Base-by-base conservation (phyloP, 2,888 invertebrate species). In the Hirtodrosophila histrioides region DNA sequence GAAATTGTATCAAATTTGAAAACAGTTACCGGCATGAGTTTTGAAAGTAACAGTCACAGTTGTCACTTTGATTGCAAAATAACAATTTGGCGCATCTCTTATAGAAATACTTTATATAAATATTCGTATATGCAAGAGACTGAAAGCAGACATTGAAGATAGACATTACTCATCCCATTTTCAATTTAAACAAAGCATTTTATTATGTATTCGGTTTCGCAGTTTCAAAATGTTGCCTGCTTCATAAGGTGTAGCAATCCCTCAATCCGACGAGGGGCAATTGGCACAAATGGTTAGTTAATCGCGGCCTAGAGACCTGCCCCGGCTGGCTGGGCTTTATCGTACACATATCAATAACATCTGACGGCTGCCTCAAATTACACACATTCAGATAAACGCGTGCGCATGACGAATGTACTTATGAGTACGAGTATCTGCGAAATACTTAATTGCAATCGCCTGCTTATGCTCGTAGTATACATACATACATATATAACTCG, bases 141-240 rank as follows among this genome's bases (percentile, higher is more conserved):
- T 31, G 10, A 6, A 31, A 35, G 12, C 27, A 53, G 23, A 58
- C 4, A 23, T 3, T 29, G 9, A 31, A 31, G 48, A 3, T 7
- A 31, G 11, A 23, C 3, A n/a, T 37, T 27, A 58, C 44, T 55
- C 74, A 73, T 44, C 7, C 23, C 17, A 36, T 41, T 43, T 44
- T 6, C 41, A 36, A 39, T 41, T 53, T 5, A 36, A 75, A 75
- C 75, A 72, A 72, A 58, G 72, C 70, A n/a, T 27, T 75, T 50
- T 37, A 58, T 55, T 75, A 62, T 75, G 12, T 31, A 48, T 39
- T 36, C 31, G 23, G 6, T 9, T 35, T 55, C 27, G 27, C 31
- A 37, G 23, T 75, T 75, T 64, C 56, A 43, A 73, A 63, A 60
- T 60, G 1, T 35, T 31, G 10, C 10, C 37, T 8, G 49, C 27